These are phyloP conservation scores for Oxystoma pomonae DNA, from an alignment of 2,888 invertebrate species.

Conservation along the genomic window DNA sequence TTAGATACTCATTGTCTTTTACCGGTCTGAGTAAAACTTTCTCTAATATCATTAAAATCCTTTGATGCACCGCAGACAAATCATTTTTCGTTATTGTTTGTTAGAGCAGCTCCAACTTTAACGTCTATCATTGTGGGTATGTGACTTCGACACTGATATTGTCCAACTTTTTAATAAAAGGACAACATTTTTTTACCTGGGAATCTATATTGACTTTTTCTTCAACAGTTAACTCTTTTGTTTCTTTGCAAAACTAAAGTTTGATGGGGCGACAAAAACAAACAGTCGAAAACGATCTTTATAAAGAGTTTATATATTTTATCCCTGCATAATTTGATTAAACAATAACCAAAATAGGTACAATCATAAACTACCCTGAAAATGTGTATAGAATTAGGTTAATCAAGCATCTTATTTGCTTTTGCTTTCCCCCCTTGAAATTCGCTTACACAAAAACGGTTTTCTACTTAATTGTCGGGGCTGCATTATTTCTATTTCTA, in stretches of 20 bases:
- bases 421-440: too few species aligned
- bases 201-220: too few species aligned
- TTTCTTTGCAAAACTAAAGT: neutral
- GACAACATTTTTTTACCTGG: neutral
- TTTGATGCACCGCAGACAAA: conserved; percentile 1
- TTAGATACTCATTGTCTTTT: neutral
- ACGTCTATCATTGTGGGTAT: neutral
- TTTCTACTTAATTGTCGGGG: too few species aligned
- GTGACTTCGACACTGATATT: neutral
- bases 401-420: too few species aligned
- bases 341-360: too few species aligned
- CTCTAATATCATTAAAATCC: neutral
- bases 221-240: too few species aligned
- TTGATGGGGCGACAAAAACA: neutral
- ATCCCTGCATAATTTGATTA: too few species aligned
- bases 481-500: too few species aligned
- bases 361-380: too few species aligned
- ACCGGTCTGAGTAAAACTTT: neutral
- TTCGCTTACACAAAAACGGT: too few species aligned
- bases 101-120: neutral
- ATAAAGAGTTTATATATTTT: too few species aligned
- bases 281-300: neutral
- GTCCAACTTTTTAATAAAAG: neutral
- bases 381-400: too few species aligned
- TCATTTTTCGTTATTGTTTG: neutral